phyloP scores from a whole-genome alignment of 1,140 invertebrate species.

The Oryzaephilus surinamensis region DNA sequence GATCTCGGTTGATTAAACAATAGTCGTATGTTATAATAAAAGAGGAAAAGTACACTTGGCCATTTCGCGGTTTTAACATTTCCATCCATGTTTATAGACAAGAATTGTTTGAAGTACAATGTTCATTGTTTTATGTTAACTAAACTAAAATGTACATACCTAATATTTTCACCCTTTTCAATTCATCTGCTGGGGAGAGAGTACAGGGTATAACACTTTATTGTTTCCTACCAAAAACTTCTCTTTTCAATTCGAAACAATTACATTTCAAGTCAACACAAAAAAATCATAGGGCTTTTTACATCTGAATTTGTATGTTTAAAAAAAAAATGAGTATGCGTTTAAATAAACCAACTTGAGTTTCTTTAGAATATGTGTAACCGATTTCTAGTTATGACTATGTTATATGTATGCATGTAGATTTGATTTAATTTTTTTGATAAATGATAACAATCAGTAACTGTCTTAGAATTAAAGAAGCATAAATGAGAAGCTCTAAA shows the following conservation, averaged over 20 bases:
- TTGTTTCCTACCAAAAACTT: too few species aligned
- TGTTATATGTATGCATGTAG: too few species aligned
- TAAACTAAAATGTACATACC: too few species aligned
- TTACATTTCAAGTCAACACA: slow-evolving; percentile 12
- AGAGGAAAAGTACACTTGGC: slow-evolving; percentile 23
- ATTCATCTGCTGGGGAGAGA: too few species aligned
- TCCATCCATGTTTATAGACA: slow-evolving; percentile 22
- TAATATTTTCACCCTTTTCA: slow-evolving; percentile 17
- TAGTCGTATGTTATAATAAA: slow-evolving; percentile 10
- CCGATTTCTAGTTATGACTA: too few species aligned
- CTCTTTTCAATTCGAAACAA: slow-evolving; percentile 22
- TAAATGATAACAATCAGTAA: too few species aligned
- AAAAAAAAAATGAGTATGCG: too few species aligned
- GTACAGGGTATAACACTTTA: slow-evolving; percentile 26
- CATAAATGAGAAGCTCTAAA: too few species aligned
- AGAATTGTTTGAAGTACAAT: slow-evolving; percentile 25
- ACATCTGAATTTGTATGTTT: too few species aligned
- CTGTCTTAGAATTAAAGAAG: too few species aligned
- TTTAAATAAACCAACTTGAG: slow-evolving; percentile 1
- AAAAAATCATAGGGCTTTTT: slow-evolving; percentile 7
- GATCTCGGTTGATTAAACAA: slow-evolving; percentile 13
- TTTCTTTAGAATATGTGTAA: too few species aligned
- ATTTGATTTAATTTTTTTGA: too few species aligned
- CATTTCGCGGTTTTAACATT: slow-evolving; percentile 24
- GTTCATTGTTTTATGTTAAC: slow-evolving; percentile 27